A percentile compares a stretch with the other conserved stretches of the same genome.
Conservation (phyloP, 2,888 invertebrate genomes). For the Euzophera pinguis region DNA sequence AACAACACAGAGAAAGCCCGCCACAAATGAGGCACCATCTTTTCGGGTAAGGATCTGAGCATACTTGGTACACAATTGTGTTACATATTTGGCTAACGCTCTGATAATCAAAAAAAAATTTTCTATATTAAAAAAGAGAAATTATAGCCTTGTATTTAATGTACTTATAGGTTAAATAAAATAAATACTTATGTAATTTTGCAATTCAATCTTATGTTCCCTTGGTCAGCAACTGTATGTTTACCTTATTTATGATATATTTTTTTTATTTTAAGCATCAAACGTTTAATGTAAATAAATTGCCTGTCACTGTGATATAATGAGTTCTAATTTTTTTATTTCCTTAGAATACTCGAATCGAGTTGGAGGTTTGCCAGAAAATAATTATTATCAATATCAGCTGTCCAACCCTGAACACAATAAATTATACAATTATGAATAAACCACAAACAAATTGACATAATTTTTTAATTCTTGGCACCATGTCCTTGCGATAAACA, state of each 20-base stretch:
- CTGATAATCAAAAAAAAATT: no score
- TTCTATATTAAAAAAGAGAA: no score
- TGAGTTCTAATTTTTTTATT: not conserved
- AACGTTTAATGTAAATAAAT: not conserved
- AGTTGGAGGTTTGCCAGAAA: not conserved
- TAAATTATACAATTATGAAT: no score
- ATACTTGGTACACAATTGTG: conserved; percentile 27
- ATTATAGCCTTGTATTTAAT: no score
- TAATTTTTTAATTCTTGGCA: no score
- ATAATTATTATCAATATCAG: conserved; percentile 9
- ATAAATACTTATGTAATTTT: no score
- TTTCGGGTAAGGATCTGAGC: conserved; percentile 52
- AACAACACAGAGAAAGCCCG: conserved; percentile 74
- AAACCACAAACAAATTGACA: no score
- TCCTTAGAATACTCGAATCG: not conserved
- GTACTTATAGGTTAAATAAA: no score
- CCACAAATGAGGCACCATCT: conserved; percentile 73
- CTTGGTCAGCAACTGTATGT: no score
- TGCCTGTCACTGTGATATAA: not conserved
- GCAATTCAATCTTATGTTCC: no score
- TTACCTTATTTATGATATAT: no score
- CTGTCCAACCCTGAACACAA: not conserved
- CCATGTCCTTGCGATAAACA: no score
- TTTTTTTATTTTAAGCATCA: not conserved
- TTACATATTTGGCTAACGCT: not conserved